Base-by-base conservation (phyloP, 2,113 vertebrate genomes). In the Chauna torquata region DNA sequence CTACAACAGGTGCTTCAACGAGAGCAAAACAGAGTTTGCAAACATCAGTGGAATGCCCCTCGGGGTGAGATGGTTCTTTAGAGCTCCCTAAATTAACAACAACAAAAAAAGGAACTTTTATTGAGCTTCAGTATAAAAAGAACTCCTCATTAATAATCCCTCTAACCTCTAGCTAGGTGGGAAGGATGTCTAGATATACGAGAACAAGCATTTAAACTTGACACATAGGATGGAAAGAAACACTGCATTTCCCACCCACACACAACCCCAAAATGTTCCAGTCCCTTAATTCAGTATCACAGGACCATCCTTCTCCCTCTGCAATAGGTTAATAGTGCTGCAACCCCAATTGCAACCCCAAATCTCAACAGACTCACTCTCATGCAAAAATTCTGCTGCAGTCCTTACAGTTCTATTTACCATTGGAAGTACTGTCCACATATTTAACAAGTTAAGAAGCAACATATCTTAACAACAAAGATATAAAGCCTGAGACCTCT, bases 1-100 rank as follows among this genome's bases (percentile, higher is more conserved):
- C 95, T 86, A 24, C 47, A 96, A 82, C 94, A 97, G 91, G 90
- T 96, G 96, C 82, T 83, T 94, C 44, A 85, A 85, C 50, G 54
- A 80, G 84, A 95, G 91, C 94, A 92, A 90, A 94, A 78, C 72
- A 70, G 34, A 94, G 91, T 79, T 58, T 86, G 89, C 86, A 91
- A 94, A 92, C 89, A 96, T 11, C 1, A 30, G 25, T 66, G 89
- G 97, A 97, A 96, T 92, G 91, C 42, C 91, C 94, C 92, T 89
- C 16, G 0, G 96, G 93, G 54, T 15, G 54, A 88, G 82, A 94
- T 20, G 81, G 75, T 61, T 87, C 95, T 95, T 85, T 50, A 80
- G 24, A 85, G 62, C n/a, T 94, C 44, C 32, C 25, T 16, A 59
- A 61, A 82, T 87, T 64, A 11, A 80, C 87, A 86, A 55, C 10